phyloP scores from a whole-genome alignment of 2,888 invertebrate species.

The Pterostichus niger region DNA sequence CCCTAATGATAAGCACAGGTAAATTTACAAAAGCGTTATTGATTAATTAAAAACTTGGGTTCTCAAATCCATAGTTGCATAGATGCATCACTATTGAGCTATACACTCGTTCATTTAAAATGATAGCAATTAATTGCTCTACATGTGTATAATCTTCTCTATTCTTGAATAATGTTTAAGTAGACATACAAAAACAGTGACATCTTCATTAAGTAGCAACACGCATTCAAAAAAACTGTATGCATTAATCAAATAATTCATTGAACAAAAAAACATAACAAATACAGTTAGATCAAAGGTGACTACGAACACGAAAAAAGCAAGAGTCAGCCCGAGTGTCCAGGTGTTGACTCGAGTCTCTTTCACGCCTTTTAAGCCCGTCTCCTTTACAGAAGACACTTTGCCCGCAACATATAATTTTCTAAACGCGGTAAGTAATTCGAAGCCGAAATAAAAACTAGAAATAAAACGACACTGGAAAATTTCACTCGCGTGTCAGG shows the following conservation, averaged over 20 bases:
- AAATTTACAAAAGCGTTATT: no score
- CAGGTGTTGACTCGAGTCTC: constrained; percentile 31
- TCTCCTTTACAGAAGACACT: constrained; percentile 7
- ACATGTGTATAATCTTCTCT: no score
- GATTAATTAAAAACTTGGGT: no score
- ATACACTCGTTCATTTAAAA: no score
- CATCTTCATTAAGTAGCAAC: constrained; percentile 39
- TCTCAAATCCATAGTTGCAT: no score
- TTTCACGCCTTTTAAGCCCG: constrained; percentile 29
- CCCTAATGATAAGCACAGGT: no score
- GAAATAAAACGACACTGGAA: constrained; percentile 50
- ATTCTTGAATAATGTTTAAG: no score
- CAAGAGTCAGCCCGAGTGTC: neutral
- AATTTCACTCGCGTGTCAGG: constrained; percentile 56
- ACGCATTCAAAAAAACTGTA: constrained; percentile 29
- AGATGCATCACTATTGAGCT: no score
- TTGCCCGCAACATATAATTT: constrained; percentile 48
- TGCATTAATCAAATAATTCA: constrained; percentile 6
- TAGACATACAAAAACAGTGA: constrained; percentile 8
- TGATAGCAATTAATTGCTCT: no score
- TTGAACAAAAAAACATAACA: constrained; percentile 1
- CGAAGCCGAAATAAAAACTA: constrained; percentile 60
- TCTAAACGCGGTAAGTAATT: constrained; percentile 61
- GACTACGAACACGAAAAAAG: constrained; percentile 1
- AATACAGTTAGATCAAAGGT: constrained; percentile 46